Conservation (phyloP, 2,797 vertebrate species). For the Megalops cyprinoides region DNA sequence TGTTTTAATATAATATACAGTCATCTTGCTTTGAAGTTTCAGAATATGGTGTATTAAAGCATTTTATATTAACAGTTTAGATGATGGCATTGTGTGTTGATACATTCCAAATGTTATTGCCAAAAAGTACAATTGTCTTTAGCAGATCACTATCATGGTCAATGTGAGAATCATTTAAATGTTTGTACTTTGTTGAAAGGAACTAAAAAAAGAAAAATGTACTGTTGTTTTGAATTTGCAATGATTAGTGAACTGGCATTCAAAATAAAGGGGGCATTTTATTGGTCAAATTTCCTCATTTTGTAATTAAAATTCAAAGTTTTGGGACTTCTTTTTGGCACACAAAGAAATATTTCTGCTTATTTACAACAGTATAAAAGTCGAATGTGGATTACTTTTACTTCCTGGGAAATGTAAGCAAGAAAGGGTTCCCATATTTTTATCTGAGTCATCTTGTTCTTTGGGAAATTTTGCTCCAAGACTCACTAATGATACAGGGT, state of each 20-base stretch:
- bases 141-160: constrained; percentile 9
- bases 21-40: neutral
- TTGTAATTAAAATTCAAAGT: constrained; percentile 5
- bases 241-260: constrained; percentile 21
- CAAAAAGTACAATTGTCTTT: constrained; percentile 33
- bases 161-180: constrained; percentile 28
- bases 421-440: too few relatives aligned
- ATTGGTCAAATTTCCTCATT: neutral
- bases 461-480: too few relatives aligned
- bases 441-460: too few relatives aligned
- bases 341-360: too few relatives aligned
- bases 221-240: constrained; percentile 30
- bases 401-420: too few relatives aligned
- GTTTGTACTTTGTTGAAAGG: constrained; percentile 18
- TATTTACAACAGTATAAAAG: too few relatives aligned
- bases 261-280: neutral
- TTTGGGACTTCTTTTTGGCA: neutral
- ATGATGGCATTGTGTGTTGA: constrained; percentile 32
- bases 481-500: too few relatives aligned
- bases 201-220: constrained; percentile 30
- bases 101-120: constrained; percentile 26
- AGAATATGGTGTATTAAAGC: neutral
- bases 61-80: neutral
- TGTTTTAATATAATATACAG: too few relatives aligned
- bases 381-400: too few relatives aligned